phyloP scores from a whole-genome alignment of 2,113 vertebrate genomes.

The Pterocles burchelli region DNA sequence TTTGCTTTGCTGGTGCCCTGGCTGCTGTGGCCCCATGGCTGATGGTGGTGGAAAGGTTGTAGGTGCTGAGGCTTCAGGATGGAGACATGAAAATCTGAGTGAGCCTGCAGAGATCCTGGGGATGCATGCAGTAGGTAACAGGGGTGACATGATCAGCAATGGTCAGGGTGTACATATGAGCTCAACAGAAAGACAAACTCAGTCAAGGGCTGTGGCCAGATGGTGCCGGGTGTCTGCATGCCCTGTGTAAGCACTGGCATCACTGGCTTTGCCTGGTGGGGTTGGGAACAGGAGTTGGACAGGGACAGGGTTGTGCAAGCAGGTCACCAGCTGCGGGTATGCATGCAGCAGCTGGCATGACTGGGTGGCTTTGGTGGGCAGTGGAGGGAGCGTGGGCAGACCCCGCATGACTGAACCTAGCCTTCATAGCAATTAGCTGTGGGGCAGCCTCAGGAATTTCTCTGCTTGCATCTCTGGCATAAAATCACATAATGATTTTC shows the following conservation, averaged over 20 bases:
- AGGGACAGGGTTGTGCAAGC: background rate
- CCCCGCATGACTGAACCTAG: rapidly evolving
- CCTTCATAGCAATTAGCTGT: background rate
- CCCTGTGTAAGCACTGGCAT: background rate
- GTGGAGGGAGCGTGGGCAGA: background rate
- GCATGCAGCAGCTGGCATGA: rapidly evolving
- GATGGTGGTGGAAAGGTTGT: background rate
- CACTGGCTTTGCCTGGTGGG: background rate
- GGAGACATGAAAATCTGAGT: background rate
- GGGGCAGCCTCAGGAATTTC: background rate
- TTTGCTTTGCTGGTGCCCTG: background rate
- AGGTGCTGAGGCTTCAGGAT: background rate
- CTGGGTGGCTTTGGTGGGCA: background rate
- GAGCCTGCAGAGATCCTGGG: background rate
- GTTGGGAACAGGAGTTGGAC: background rate
- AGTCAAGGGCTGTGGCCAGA: background rate
- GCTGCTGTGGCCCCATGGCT: background rate
- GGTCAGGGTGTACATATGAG: rapidly evolving
- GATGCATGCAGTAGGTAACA: background rate
- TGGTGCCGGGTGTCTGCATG: rapidly evolving
- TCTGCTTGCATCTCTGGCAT: background rate
- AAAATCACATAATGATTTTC: too few relatives aligned
- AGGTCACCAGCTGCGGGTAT: background rate
- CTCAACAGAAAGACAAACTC: background rate
- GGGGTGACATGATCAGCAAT: rapidly evolving